These are phyloP conservation scores for Amiota minor DNA, from an alignment of 2,888 invertebrate genomes.

Conservation along the genomic window DNA sequence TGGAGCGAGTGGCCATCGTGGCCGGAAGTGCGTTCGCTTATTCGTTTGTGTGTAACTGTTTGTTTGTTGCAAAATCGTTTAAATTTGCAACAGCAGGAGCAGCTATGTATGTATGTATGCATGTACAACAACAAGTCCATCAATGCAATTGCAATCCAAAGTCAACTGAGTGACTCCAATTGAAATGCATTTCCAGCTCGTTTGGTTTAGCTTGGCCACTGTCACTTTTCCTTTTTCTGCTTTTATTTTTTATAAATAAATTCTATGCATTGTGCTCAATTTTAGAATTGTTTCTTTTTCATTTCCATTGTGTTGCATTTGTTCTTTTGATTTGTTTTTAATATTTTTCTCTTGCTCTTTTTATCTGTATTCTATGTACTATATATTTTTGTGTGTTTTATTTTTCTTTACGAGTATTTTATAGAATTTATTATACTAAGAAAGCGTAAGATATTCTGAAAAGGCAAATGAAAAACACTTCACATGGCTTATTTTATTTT, in stretches of 20 bases:
- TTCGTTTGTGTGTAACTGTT: neutral
- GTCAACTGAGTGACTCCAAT: slow-evolving; percentile 18
- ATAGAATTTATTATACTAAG: neutral
- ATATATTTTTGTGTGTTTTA: neutral
- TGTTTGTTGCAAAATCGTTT: slow-evolving; percentile 19
- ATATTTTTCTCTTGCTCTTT: neutral
- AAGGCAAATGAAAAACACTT: no score
- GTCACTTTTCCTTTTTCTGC: no score
- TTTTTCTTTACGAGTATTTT: neutral
- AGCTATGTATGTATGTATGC: no score
- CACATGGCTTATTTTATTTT: no score
- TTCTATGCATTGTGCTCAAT: neutral
- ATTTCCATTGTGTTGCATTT: slow-evolving; percentile 32
- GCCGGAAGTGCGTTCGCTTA: slow-evolving; percentile 16
- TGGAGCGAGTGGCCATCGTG: slow-evolving; percentile 26
- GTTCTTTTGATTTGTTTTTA: neutral
- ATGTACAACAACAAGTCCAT: neutral
- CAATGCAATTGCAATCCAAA: neutral
- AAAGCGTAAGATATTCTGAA: no score
- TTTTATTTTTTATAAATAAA: neutral
- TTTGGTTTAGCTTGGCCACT: no score
- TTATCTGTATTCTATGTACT: slow-evolving; percentile 14
- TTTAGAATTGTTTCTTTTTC: neutral
- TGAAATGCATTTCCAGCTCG: slow-evolving; percentile 8
- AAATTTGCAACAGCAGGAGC: slow-evolving; percentile 14